phyloP scores from a whole-genome alignment of 2,797 vertebrate species.

The Pachyuromys duprasi region DNA sequence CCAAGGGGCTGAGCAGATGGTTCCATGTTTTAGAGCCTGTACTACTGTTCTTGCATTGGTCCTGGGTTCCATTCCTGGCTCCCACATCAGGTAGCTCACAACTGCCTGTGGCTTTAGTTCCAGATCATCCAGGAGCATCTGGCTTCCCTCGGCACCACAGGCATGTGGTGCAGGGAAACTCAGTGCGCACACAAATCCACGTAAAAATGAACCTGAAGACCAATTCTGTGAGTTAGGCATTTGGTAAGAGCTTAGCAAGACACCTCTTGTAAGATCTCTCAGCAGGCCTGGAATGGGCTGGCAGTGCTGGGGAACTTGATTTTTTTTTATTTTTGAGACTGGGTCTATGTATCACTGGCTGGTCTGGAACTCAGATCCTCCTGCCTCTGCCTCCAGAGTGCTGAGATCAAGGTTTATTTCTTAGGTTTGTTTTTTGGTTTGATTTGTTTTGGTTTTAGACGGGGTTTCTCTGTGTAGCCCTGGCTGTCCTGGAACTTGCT shows the following conservation, averaged over 20 bases:
- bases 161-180: background rate
- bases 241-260: background rate
- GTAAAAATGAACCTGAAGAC: background rate
- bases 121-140: background rate
- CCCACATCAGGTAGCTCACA: background rate
- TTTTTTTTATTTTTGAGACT: background rate
- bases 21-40: background rate
- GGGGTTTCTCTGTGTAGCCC: background rate
- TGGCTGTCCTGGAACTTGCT: background rate
- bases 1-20: background rate
- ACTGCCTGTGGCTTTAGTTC: background rate
- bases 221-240: background rate
- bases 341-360: background rate
- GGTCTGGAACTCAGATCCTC: background rate
- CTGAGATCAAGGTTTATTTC: background rate
- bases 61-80: background rate
- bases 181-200: background rate
- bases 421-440: too few species aligned
- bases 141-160: background rate
- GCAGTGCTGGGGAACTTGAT: too few species aligned
- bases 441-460: background rate
- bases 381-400: background rate
- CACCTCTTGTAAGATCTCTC: background rate
- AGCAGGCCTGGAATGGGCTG: background rate
- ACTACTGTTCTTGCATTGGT: background rate